These are phyloP conservation scores for Danaus melanippus DNA, from an alignment of 1,140 invertebrate species.

Conservation along the genomic window DNA sequence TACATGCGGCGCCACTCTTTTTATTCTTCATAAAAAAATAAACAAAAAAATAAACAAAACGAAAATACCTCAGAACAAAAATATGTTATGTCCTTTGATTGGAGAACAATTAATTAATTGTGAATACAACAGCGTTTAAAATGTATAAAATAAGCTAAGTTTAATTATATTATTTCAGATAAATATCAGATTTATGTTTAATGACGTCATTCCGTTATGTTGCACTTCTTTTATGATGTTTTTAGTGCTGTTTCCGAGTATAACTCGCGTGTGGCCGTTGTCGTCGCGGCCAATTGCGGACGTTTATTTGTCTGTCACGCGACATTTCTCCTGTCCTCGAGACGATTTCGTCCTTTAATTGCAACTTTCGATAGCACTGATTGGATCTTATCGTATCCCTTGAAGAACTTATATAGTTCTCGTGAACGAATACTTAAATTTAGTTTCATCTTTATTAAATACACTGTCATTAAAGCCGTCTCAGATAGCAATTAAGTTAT, in stretches of 20 bases:
- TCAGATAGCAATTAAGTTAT: too few relatives aligned
- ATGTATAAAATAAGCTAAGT: background rate
- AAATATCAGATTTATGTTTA: too few relatives aligned
- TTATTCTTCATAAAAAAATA: conserved; percentile 11
- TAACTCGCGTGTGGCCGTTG: conserved; percentile 30
- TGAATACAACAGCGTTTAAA: too few relatives aligned
- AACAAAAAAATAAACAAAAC: background rate
- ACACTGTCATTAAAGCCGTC: too few relatives aligned
- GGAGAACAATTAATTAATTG: too few relatives aligned
- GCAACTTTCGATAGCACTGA: conserved; percentile 38
- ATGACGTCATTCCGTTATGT: too few relatives aligned
- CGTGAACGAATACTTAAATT: too few relatives aligned
- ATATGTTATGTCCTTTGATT: background rate
- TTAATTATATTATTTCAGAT: background rate
- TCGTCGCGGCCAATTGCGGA: conserved; percentile 42
- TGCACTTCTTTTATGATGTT: background rate
- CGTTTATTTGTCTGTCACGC: conserved; percentile 44
- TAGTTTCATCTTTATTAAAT: too few relatives aligned
- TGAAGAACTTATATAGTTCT: too few relatives aligned
- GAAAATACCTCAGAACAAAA: background rate
- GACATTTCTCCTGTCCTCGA: conserved; percentile 39
- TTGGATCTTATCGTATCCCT: conserved; percentile 15
- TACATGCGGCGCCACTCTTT: conserved; percentile 17
- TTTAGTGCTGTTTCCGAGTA: conserved; percentile 30
- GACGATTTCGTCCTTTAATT: conserved; percentile 47